Evolutionary conservation across 2,113 vertebrate genomes (phyloP).

Genomic region (Hippocampus guttulatus): DNA sequence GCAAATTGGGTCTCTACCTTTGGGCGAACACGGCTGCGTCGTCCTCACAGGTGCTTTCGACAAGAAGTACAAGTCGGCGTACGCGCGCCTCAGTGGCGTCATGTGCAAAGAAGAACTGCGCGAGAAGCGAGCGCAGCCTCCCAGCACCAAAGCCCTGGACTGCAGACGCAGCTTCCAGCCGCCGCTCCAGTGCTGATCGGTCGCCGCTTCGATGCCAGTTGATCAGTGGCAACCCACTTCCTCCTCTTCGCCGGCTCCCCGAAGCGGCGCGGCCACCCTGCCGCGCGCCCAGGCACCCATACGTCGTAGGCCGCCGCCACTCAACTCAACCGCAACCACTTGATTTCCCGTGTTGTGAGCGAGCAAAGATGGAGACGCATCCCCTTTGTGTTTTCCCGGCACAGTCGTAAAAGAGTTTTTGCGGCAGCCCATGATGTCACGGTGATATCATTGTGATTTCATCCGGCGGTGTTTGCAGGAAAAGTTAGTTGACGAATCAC

Average conservation of each 20-base stretch:
- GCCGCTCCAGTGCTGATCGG: conserved; percentile 79
- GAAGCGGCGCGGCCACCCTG: not conserved
- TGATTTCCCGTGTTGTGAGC: not conserved
- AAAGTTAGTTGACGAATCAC: too few relatives aligned
- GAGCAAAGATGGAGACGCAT: too few relatives aligned
- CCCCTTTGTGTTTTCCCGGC: too few relatives aligned
- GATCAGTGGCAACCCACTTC: not conserved
- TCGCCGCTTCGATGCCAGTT: not conserved
- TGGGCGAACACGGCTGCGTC: not conserved
- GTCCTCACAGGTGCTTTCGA: conserved; percentile 78
- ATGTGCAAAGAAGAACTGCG: conserved; percentile 80
- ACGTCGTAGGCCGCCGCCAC: not conserved
- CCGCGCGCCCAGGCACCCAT: too few relatives aligned
- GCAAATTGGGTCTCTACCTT: too few relatives aligned
- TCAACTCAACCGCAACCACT: not conserved
- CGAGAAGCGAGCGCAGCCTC: conserved; percentile 77
- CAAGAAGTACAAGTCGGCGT: conserved; percentile 85
- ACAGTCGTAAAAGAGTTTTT: not conserved
- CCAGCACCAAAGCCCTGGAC: conserved; percentile 81
- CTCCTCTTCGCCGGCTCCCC: not conserved
- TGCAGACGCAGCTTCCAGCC: conserved; percentile 85
- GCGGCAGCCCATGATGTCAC: not conserved
- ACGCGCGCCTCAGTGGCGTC: conserved; percentile 72
- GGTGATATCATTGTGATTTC: too few relatives aligned
- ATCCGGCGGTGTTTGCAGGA: too few relatives aligned